Evolutionary conservation across 2,797 vertebrate genomes (phyloP).

Genomic region (Lithobates pipiens): DNA sequence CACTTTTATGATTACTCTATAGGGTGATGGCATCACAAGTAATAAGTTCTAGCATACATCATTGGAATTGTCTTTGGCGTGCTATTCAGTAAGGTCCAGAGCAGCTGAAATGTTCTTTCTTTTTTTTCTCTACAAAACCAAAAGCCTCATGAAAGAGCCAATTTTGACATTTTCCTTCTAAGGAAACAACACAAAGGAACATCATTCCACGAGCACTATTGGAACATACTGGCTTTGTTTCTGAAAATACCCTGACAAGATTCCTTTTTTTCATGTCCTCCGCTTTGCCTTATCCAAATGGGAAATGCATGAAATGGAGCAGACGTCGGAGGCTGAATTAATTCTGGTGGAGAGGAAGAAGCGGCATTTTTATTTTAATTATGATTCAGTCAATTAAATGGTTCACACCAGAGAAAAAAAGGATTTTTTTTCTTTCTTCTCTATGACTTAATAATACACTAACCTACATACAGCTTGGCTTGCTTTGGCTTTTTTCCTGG

Average conservation of each 20-base stretch:
- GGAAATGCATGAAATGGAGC: conserved; percentile 22
- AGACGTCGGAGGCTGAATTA: conserved; percentile 29
- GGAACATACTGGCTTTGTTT: conserved; percentile 30
- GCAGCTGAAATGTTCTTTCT: too few species aligned
- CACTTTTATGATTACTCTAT: too few species aligned
- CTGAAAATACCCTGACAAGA: conserved; percentile 9
- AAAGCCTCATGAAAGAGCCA: not conserved
- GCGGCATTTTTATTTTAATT: conserved; percentile 33
- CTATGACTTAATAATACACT: conserved; percentile 28
- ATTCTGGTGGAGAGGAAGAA: conserved; percentile 5
- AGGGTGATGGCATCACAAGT: too few species aligned
- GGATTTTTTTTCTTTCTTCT: not conserved
- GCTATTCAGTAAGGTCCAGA: too few species aligned
- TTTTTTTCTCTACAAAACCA: not conserved
- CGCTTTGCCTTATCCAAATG: conserved; percentile 27
- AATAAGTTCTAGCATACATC: too few species aligned
- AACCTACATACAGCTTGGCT: conserved; percentile 1
- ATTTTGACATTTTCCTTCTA: conserved; percentile 3
- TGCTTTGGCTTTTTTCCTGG: conserved; percentile 6
- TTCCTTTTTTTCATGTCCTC: conserved; percentile 36
- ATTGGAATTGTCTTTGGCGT: too few species aligned
- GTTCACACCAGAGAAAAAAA: conserved; percentile 23
- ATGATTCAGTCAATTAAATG: conserved; percentile 31
- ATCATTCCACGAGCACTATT: not conserved
- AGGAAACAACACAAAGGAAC: conserved; percentile 6